Percentiles rank a stretch among this genome's conserved stretches.
Conservation (phyloP, 2,888 invertebrate species). For the Trachelus troglodyta region DNA sequence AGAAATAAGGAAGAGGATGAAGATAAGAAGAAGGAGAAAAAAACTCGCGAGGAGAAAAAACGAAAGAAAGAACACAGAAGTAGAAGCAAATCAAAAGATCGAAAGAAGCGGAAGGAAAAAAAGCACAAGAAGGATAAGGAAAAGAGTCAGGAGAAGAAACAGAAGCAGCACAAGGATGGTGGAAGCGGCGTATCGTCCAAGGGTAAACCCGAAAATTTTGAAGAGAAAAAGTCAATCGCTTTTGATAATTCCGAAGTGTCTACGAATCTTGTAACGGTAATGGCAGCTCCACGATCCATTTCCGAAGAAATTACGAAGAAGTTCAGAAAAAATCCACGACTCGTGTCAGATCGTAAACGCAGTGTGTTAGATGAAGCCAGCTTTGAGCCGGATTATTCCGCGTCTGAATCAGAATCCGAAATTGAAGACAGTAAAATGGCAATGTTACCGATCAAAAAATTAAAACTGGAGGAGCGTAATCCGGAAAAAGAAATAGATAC, state of each 20-base stretch:
- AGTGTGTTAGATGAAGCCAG: conserved; percentile 78
- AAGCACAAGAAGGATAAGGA: conserved; percentile 67
- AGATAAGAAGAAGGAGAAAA: conserved; percentile 51
- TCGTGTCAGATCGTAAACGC: conserved; percentile 73
- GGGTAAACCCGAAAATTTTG: conserved; percentile 34
- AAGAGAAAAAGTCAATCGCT: conserved; percentile 34
- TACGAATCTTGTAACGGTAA: conserved; percentile 27
- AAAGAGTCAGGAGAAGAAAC: conserved; percentile 58
- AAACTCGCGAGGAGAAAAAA: conserved; percentile 50
- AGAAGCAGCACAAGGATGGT: conserved; percentile 55
- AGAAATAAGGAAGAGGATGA: conserved; percentile 61
- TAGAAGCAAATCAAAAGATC: conserved; percentile 57
- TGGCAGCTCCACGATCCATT: conserved; percentile 34
- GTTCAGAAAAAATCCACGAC: conserved; percentile 56
- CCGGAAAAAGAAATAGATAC: conserved; percentile 49
- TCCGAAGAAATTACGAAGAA: conserved; percentile 50
- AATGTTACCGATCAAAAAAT: conserved; percentile 37
- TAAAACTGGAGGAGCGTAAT: conserved; percentile 45
- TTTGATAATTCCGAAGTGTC: conserved; percentile 35
- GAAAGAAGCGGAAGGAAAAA: conserved; percentile 65
- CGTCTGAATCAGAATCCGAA: conserved; percentile 74
- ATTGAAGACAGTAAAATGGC: conserved; percentile 56
- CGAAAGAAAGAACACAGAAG: conserved; percentile 60
- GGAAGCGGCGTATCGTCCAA: conserved; percentile 35
- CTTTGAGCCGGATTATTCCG: conserved; percentile 82